Conservation (phyloP, 2,888 invertebrate species). For the Acrobeloides nanus region DNA sequence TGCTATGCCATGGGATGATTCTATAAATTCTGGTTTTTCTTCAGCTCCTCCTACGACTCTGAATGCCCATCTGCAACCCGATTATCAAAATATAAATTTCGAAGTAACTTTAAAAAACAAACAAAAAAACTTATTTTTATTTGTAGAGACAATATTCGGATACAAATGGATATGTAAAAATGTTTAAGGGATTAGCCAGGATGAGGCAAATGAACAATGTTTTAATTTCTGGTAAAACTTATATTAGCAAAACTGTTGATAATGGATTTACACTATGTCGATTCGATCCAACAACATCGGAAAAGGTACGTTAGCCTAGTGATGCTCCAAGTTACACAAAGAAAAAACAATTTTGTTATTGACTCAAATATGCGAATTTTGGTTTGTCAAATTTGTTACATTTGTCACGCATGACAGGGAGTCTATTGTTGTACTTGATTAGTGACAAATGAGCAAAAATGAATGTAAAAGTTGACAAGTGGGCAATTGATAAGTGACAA, state of each 20-base stretch:
- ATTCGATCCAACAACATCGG: constrained; percentile 18
- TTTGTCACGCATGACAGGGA: constrained; percentile 4
- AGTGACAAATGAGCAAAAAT: too few species aligned
- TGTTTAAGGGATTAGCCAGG: constrained; percentile 37
- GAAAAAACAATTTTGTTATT: too few species aligned
- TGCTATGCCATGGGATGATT: constrained; percentile 46
- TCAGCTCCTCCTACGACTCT: constrained; percentile 5
- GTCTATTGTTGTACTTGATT: too few species aligned
- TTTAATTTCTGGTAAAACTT: constrained; percentile 20
- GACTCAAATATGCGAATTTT: too few species aligned
- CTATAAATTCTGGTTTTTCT: constrained; percentile 32
- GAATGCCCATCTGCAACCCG: constrained; percentile 14
- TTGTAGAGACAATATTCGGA: constrained; percentile 32
- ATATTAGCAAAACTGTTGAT: constrained; percentile 24
- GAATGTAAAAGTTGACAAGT: too few species aligned
- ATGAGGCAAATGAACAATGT: constrained; percentile 21
- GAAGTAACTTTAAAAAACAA: constrained; percentile 6
- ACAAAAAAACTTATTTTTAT: background rate
- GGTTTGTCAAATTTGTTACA: too few species aligned
- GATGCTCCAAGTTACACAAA: too few species aligned
- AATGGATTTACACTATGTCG: constrained; percentile 42
- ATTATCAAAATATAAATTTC: constrained; percentile 37
- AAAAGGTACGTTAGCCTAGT: too few species aligned
- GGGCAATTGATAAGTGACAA: too few species aligned
- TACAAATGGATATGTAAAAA: constrained; percentile 30